Base-by-base conservation (phyloP, 2,888 invertebrate species). In the Mesorhabditis belari region DNA sequence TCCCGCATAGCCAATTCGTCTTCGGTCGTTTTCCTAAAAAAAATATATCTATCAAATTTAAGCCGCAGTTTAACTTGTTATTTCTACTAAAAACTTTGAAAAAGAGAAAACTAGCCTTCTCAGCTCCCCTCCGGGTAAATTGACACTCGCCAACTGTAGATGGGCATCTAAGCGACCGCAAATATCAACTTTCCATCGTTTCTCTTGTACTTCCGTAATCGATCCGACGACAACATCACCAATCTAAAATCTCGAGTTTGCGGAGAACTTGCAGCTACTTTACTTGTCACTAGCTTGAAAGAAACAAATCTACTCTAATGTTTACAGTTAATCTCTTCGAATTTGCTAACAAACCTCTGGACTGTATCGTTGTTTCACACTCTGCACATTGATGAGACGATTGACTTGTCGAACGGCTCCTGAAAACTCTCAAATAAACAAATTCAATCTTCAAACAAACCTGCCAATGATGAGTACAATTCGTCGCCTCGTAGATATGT, bases 1-100 rank as follows among this genome's bases (percentile, higher is more conserved):
- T 90, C 88, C 59, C 96, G 86, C 98, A 98, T 98, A 86, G 91
- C 90, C 81, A 93, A 89, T 82, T 98, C 96, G 85, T 99, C 98
- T 85, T 98, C 27, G n/a, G 55, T 17, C 19, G 57, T 23, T n/a
- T 23, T 12, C 19, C n/a, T 28, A 0, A 21, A 25, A 26, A 28
- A 56, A 12, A 25, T 49, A 1, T 19, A 25, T 35, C n/a, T 57
- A 23, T 4, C 19, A n/a, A 61, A 60, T 49, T 50, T 12, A 26
- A 28, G 24, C 1, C 28, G 6, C 53, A 55, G 49, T 44, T 64
- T 51, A 24, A 35, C 17, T 25, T 17, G 1, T 17, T 55, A 27
- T 17, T n/a, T n/a, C 12, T 52, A 12, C 21, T 21, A 12, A 26
- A 29, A 69, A 12, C 25, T 21, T 5, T 1, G n/a, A 25, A 26